Base-by-base conservation (phyloP, 2,888 invertebrate species). In the Drosophila melanosoma region DNA sequence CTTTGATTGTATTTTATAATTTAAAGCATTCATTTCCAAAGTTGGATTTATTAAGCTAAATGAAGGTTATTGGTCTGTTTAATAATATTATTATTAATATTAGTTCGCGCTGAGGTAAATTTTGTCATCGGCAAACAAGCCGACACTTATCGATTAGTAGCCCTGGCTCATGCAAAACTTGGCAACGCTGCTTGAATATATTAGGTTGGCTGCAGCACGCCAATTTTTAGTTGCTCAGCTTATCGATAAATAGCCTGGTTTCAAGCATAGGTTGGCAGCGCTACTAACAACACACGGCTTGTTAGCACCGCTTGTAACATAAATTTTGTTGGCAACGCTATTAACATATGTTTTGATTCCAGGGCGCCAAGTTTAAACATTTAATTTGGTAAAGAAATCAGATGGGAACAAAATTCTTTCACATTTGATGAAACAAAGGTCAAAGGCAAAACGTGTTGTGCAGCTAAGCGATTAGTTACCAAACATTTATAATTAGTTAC, bases 401-500 rank as follows among this genome's bases (percentile, higher is more conserved):
- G 4, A 11, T 5, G 20, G 10, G 17, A 23, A 29, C 3, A 35
- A 58, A 1, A 73, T 49, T 42, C 49, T 51, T 74, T 67, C 32
- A n/a, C 7, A 3, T 8, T 20, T 23, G n/a, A 48, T 26, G n/a
- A 26, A 64, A 42, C 51, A 67, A 72, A 73, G 63, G 26, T 62
- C 63, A 68, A 63, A 48, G 32, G 42, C 59, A 62, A 74, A 74
- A 52, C 23, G 23, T 63, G 61, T 56, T 58, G 61, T 54, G 66
- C 23, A 33, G 49, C 52, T 52, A 53, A 69, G 48, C 68, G 63
- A 68, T 72, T 77, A 69, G 81, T 77, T 81, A 69, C 49, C 38
- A 65, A 51, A 58, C 45, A 57, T 61, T 32, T 58, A 51, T 54
- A n/a, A 52, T 35, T 5, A 26, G 17, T 12, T 15, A 26, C 23